Percentiles rank a stretch among this genome's conserved stretches.
Conservation (phyloP, 2,888 invertebrate species). For the Notodonta ziczac region DNA sequence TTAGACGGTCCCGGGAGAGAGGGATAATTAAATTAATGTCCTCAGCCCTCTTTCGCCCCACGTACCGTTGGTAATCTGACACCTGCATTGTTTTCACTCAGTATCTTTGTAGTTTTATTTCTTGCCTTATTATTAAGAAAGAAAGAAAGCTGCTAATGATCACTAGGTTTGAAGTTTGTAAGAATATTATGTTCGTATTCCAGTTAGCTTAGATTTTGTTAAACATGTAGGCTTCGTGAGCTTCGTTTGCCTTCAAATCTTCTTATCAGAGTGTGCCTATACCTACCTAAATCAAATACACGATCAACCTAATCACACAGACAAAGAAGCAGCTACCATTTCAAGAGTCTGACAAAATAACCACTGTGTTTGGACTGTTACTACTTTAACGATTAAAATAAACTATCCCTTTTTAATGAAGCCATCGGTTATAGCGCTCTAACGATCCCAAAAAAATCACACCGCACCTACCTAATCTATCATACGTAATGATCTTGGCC, state of each 20-base stretch:
- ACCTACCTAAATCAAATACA: no score
- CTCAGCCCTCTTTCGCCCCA: slow-evolving; percentile 73
- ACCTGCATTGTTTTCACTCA: slow-evolving; percentile 79
- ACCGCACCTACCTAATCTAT: slow-evolving; percentile 47
- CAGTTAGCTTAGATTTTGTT: neutral
- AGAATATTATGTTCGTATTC: neutral
- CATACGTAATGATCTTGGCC: slow-evolving; percentile 56
- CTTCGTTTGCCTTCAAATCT: no score
- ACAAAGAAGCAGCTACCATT: no score
- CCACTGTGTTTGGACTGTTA: no score
- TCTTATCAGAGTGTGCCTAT: no score
- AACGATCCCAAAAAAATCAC: slow-evolving; percentile 33
- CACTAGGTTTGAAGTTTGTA: neutral
- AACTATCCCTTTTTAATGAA: neutral
- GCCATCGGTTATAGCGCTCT: slow-evolving; percentile 19
- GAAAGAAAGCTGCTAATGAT: slow-evolving; percentile 18
- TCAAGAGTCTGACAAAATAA: no score
- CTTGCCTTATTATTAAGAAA: slow-evolving; percentile 40
- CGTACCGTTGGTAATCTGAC: slow-evolving; percentile 75
- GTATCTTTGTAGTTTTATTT: slow-evolving; percentile 53
- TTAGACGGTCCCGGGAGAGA: slow-evolving; percentile 77
- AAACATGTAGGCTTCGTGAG: neutral
- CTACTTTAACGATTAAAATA: neutral
- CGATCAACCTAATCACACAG: no score
- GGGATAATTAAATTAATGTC: slow-evolving; percentile 82